Percentiles rank a stretch among this genome's conserved stretches.
Evolutionary conservation across 2,797 vertebrate species (phyloP).

Genomic region (Diplodus sargus): DNA sequence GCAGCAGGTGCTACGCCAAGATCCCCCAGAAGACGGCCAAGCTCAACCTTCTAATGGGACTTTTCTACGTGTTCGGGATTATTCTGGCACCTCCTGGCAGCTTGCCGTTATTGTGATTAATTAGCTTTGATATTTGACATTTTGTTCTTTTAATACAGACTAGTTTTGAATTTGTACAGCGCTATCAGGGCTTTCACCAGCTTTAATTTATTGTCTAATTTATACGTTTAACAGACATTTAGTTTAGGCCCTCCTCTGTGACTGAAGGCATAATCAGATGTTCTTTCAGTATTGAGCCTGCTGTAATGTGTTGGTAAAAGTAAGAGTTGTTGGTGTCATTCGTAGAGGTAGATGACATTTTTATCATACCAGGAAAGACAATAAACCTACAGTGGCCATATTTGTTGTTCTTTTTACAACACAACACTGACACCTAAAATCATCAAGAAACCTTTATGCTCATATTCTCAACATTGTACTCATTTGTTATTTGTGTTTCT

Average conservation of each 20-base stretch:
- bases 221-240: constrained; percentile 65
- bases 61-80: constrained; percentile 96
- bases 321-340: constrained; percentile 41
- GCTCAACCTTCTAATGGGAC: constrained; percentile 95
- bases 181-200: constrained; percentile 49
- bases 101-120: constrained; percentile 88
- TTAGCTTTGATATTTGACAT: constrained; percentile 35
- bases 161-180: constrained; percentile 74
- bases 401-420: constrained; percentile 36
- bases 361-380: constrained; percentile 15
- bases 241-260: constrained; percentile 53
- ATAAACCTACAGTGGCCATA: constrained; percentile 64
- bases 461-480: constrained; percentile 30
- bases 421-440: constrained; percentile 27
- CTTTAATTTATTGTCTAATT: constrained; percentile 85
- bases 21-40: constrained; percentile 97
- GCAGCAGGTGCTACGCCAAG: constrained; percentile 91
- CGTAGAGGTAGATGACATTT: constrained; percentile 49
- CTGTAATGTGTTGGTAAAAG: constrained; percentile 48
- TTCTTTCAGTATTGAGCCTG: constrained; percentile 68
- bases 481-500: constrained; percentile 34
- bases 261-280: constrained; percentile 33
- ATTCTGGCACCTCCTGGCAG: constrained; percentile 90
- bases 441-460: constrained; percentile 29
- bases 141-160: constrained; percentile 68